Evolutionary conservation across 2,888 invertebrate species (phyloP).

Genomic region (Salticus scenicus): DNA sequence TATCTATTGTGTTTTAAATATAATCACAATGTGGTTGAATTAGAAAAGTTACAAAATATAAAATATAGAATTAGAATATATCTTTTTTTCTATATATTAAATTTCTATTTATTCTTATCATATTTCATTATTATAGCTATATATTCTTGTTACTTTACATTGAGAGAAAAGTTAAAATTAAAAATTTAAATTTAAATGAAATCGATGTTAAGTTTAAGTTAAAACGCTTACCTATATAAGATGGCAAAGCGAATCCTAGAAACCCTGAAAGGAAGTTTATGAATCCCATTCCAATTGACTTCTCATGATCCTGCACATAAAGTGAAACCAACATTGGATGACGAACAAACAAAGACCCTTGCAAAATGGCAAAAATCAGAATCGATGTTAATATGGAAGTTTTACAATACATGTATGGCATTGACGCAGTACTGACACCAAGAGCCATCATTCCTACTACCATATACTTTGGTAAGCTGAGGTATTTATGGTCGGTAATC

Average conservation of each 20-base stretch:
- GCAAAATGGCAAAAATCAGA: constrained; percentile 39
- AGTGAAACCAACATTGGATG: constrained; percentile 36
- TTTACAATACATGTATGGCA: constrained; percentile 20
- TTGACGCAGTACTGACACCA: constrained; percentile 15
- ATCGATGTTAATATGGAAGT: constrained; percentile 5
- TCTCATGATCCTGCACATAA: constrained; percentile 37
- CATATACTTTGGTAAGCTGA: constrained; percentile 34
- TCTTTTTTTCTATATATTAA: no score
- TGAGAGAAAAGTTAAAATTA: no score
- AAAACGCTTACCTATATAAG: constrained; percentile 55
- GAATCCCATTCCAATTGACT: constrained; percentile 53
- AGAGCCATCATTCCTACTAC: constrained; percentile 8
- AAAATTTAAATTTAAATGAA: no score
- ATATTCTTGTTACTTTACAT: no score
- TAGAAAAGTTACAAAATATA: no score
- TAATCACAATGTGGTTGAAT: no score
- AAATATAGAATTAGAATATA: no score
- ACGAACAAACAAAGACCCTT: constrained; percentile 41
- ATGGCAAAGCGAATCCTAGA: constrained; percentile 31
- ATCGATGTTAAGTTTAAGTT: no score
- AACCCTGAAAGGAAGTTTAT: constrained; percentile 50
- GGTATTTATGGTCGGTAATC: constrained; percentile 35
- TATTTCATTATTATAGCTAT: no score
- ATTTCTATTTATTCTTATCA: no score
- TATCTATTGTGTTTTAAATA: no score